Evolutionary conservation across 2,113 vertebrate species (phyloP).

Genomic region (Rousettus leschenaultii): DNA sequence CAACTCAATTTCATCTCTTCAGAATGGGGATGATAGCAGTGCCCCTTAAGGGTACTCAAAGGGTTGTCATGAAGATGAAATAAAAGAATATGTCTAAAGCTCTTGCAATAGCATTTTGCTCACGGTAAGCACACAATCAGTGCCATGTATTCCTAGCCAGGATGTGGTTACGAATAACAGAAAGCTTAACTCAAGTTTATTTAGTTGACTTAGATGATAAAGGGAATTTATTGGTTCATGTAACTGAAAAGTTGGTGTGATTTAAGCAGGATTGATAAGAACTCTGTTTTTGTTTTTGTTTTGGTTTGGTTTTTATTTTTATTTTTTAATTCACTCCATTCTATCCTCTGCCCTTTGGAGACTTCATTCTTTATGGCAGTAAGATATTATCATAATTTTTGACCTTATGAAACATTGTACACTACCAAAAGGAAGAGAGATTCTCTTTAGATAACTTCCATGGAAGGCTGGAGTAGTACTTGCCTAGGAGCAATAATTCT

Average conservation of each 20-base stretch:
- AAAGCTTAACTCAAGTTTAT: neutral
- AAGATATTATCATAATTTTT: neutral
- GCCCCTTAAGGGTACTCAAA: neutral
- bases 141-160: neutral
- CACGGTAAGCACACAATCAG: neutral
- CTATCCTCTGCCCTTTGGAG: neutral
- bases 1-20: slow-evolving; percentile 14
- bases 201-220: neutral
- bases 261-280: neutral
- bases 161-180: neutral
- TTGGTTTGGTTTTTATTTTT: too few relatives aligned
- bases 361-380: neutral
- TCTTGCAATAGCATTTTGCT: neutral
- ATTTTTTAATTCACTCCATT: neutral
- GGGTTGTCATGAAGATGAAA: neutral
- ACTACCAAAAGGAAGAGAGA: neutral
- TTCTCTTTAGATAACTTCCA: neutral
- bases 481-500: neutral
- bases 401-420: neutral
- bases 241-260: neutral
- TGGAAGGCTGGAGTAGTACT: neutral
- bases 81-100: neutral
- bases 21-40: neutral
- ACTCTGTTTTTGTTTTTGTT: neutral
- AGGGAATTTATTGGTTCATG: neutral